Conservation (phyloP, 2,888 invertebrate genomes). For the Synanthedon myopaeformis region DNA sequence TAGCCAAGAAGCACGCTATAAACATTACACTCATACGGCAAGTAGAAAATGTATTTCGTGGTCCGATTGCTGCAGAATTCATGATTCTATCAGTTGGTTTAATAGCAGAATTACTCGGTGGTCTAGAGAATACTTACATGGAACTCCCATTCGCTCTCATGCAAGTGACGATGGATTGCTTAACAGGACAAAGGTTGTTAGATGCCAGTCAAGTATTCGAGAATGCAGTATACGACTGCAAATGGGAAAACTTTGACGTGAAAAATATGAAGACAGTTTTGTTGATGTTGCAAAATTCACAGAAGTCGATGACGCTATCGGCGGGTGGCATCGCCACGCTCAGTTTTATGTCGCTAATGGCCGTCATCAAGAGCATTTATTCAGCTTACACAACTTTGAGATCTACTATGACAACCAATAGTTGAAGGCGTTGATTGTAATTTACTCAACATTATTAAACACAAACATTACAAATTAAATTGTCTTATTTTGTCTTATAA, state of each 20-base stretch:
- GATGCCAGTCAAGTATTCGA: constrained; percentile 23
- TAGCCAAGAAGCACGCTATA: constrained; percentile 23
- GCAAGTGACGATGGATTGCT: constrained; percentile 29
- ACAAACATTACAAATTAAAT: neutral
- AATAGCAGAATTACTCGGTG: constrained; percentile 36
- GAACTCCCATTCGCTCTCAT: constrained; percentile 30
- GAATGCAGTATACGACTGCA: constrained; percentile 23
- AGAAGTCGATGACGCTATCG: constrained; percentile 23
- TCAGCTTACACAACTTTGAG: constrained; percentile 27
- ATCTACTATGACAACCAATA: constrained; percentile 11
- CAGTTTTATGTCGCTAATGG: constrained; percentile 21
- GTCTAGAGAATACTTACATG: constrained; percentile 34
- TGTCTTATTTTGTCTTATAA: neutral
- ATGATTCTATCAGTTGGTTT: constrained; percentile 23
- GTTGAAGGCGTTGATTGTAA: no score
- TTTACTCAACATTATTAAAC: no score
- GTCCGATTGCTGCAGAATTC: constrained; percentile 33
- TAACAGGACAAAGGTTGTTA: constrained; percentile 24
- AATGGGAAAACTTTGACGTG: constrained; percentile 27
- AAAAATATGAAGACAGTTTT: constrained; percentile 23
- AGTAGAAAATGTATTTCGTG: constrained; percentile 25
- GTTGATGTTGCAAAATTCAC: constrained; percentile 24
- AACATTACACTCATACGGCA: constrained; percentile 21
- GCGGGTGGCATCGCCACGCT: constrained; percentile 25
- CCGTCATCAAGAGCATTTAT: constrained; percentile 20